Evolutionary conservation across 2,797 vertebrate genomes (phyloP).

Genomic region (Pseudomugil tenellus): DNA sequence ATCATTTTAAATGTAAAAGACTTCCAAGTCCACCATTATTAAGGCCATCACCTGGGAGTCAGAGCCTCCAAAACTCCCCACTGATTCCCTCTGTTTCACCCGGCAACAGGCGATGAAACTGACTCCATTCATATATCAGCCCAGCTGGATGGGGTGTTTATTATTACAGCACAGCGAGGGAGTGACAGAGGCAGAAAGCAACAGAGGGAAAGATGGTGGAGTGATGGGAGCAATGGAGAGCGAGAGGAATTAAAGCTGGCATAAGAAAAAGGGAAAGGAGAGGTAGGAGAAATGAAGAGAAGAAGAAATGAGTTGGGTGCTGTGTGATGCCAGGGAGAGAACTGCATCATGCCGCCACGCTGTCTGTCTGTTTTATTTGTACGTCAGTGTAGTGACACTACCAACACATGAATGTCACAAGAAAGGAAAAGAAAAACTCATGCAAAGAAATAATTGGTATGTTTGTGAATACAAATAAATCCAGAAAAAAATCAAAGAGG

Average conservation of each 20-base stretch:
- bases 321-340: slow-evolving; percentile 36
- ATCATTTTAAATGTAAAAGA: slow-evolving; percentile 33
- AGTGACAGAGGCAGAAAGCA: slow-evolving; percentile 72
- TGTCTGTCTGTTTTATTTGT: slow-evolving; percentile 39
- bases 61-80: slow-evolving; percentile 48
- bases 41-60: slow-evolving; percentile 65
- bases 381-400: slow-evolving; percentile 15
- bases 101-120: slow-evolving; percentile 78
- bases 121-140: slow-evolving; percentile 68
- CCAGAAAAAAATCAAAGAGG: slow-evolving; percentile 8
- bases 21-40: slow-evolving; percentile 27
- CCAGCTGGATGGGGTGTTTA: slow-evolving; percentile 75
- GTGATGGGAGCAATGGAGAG: slow-evolving; percentile 44
- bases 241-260: slow-evolving; percentile 54
- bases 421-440: slow-evolving; percentile 15
- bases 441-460: slow-evolving; percentile 28
- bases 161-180: slow-evolving; percentile 76
- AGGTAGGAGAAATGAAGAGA: slow-evolving; percentile 26
- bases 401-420: slow-evolving; percentile 17
- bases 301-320: slow-evolving; percentile 36
- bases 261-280: slow-evolving; percentile 33
- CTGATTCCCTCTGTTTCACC: slow-evolving; percentile 60
- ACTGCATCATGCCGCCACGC: slow-evolving; percentile 47
- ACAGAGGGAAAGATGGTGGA: slow-evolving; percentile 58
- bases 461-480: slow-evolving; percentile 1